Base-by-base conservation (phyloP, 2,113 vertebrate species). In the Verasper variegatus region DNA sequence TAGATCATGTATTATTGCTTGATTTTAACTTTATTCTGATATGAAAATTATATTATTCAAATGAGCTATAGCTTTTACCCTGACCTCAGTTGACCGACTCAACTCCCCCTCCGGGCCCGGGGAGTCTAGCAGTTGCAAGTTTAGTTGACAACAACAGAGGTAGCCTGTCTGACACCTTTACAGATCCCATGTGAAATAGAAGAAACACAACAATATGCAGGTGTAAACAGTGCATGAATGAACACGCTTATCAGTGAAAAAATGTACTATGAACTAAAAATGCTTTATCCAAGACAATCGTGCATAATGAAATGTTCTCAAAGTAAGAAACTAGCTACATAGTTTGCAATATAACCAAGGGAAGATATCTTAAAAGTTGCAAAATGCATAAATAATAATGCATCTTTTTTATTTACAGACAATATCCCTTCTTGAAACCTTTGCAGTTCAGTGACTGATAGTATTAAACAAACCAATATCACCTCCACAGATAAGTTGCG, bases 401-500 rank as follows among this genome's bases (percentile, higher is more conserved):
- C 2, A n/a, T 24, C 15, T 49, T 52, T n/a, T 52, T 9, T 15
- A 20, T 49, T 18, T 49, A 49, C 17, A 49, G 12, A n/a, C 40
- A 11, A 42, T 11, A 13, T 42, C 40, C 40, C 40, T 42, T 42
- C 40, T 42, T 3, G 20, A 13, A 54, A 54, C 52, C 7, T 15
- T 21, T 20, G 15, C 18, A n/a, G 31, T 42, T 6, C 60, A 21
- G 60, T 15, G 35, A 62, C 60, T 42, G 37, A 63, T 63, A 31
- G 31, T 31, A 4, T 15, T 45, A 23, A 14, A 6, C n/a, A 23
- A 61, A n/a, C 59, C 54, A 61, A 60, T 66, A 21, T 62, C 42
- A 74, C 58, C 54, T 71, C 40, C 40, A 37, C 54, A 76, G 63
- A 73, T 69, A 35, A 51, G 20, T 18, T 59, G 45, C 37, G 12